Evolutionary conservation across 2,888 invertebrate species (phyloP), one percentile per base, ranked within the genome.

Genomic region (Acrobasis suavella): DNA sequence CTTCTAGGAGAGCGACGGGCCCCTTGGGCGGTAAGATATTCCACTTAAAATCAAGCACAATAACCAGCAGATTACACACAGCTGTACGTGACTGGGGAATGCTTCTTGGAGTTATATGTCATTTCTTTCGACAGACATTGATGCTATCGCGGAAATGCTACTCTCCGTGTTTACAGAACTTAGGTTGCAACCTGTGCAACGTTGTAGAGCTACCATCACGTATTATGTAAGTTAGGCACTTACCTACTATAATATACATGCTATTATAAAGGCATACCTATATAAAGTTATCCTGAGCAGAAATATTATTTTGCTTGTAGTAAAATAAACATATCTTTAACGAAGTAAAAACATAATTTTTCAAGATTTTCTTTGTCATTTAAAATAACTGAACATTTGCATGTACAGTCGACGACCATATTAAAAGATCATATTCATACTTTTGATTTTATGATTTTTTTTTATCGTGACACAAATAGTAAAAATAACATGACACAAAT

Each of bases 21-120:
- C 74, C 72, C 71, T 76, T 72, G 65, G 74, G 72, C 80, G 73
- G 74, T 72, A 71, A 77, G 74, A 76, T 76, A 76, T 77, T 73
- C 74, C 72, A 71, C 70, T 72, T 67, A 63, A 70, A 75, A 73
- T 69, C 70, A 70, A 77, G 72, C 70, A 80, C 78, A 82, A 82
- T 81, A 78, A 81, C 77, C 71, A 72, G 72, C 78, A 78, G 77
- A 83, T 81, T 83, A 81, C 80, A 74, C 72, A 32, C 32, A 32
- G 73, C 74, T n/a, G 66, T 79, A 85, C 86, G 85, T 86, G 85
- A 80, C 82, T 78, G 63, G 62, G 67, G 69, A 79, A 73, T 76
- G 69, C 73, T 76, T 80, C 73, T 74, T 75, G 74, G 77, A 76
- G 78, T 83, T 82, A 78, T 37, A 64, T 80, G 77, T 79, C 78